These are phyloP conservation scores for Avahi laniger DNA, from an alignment of 2,797 vertebrate species.

Conservation along the genomic window DNA sequence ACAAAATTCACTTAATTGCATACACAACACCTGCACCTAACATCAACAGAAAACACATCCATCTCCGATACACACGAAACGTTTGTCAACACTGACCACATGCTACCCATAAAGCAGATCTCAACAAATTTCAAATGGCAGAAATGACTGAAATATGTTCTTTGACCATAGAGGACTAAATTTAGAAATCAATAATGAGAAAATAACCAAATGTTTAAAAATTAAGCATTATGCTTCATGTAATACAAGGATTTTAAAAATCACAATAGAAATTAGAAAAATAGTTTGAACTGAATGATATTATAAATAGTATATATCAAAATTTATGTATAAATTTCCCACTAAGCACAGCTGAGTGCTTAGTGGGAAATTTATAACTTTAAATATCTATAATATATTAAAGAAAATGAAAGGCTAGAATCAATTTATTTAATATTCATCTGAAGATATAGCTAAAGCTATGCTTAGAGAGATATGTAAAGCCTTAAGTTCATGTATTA, in stretches of 20 bases:
- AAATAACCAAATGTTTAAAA: not conserved
- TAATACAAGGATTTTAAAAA: not conserved
- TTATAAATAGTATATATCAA: no score
- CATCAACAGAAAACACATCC: not conserved
- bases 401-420: not conserved
- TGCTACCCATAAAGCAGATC: not conserved
- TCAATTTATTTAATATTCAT: not conserved
- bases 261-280: not conserved
- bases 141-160: not conserved
- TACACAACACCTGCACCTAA: not conserved
- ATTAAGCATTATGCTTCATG: not conserved
- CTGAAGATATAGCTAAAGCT: not conserved
- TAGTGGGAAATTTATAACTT: no score
- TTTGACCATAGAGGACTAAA: not conserved
- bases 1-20: not conserved
- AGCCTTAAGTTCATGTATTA: not conserved
- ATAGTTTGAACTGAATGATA: no score
- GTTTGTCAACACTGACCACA: not conserved
- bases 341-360: no score
- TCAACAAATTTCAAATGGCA: not conserved
- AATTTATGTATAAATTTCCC: no score
- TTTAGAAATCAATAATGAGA: not conserved
- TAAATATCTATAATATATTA: not conserved
- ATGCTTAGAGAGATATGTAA: not conserved
- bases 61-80: not conserved